These are phyloP conservation scores for Orthonevra nobilis DNA, from an alignment of 2,888 invertebrate genomes.

Conservation along the genomic window DNA sequence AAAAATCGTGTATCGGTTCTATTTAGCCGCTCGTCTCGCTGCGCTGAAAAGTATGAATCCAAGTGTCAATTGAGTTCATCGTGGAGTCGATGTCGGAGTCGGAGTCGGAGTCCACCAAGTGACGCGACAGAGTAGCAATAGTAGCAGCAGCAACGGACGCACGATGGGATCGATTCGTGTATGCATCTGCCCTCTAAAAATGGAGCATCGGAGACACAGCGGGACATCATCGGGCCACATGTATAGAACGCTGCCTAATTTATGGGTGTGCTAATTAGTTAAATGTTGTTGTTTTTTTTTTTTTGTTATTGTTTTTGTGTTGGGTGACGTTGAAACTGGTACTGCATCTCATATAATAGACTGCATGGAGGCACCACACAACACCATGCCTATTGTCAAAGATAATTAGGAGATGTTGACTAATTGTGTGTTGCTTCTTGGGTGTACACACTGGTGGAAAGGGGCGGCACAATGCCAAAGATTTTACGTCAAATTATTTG, in stretches of 20 bases:
- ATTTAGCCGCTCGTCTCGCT: too few species aligned
- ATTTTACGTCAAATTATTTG: conserved; percentile 80
- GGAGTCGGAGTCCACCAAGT: too few species aligned
- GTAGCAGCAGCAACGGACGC: not conserved
- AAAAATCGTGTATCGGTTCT: too few species aligned
- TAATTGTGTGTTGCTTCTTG: conserved; percentile 58
- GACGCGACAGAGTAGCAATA: too few species aligned
- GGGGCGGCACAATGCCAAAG: conserved; percentile 64
- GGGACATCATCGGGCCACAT: conserved; percentile 28
- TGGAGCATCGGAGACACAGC: conserved; percentile 45
- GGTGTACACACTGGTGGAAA: conserved; percentile 16
- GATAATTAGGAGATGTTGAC: conserved; percentile 70
- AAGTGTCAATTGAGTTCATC: conserved; percentile 48
- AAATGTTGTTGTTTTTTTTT: conserved; percentile 42
- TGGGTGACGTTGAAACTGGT: conserved; percentile 19
- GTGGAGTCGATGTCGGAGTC: too few species aligned
- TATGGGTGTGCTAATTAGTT: conserved; percentile 68
- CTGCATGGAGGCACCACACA: conserved; percentile 23
- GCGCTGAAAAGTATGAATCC: too few species aligned
- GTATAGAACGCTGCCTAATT: conserved; percentile 47
- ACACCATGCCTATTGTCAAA: conserved; percentile 68
- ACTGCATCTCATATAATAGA: too few species aligned
- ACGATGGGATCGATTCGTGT: not conserved
- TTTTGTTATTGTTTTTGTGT: conserved; percentile 25
- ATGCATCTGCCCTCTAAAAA: conserved; percentile 61